Percentiles rank a stretch among this genome's conserved stretches.
These are phyloP conservation scores for Microplitis demolitor DNA, from an alignment of 1,140 invertebrate genomes.

Conservation along the genomic window DNA sequence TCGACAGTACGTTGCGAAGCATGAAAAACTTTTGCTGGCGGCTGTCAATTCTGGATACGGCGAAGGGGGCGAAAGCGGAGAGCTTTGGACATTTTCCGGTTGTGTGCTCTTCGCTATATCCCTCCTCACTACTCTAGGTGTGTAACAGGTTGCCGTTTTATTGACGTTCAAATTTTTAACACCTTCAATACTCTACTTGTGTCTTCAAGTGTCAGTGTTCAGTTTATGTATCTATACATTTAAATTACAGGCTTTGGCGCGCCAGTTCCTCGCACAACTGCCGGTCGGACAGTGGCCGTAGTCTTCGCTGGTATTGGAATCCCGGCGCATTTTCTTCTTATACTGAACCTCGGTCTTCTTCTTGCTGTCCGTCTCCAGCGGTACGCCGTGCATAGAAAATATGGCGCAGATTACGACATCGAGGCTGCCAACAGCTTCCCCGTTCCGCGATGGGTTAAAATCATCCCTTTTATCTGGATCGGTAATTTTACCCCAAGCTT, in stretches of 20 bases:
- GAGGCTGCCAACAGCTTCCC: constrained; percentile 37
- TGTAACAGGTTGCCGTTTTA: constrained; percentile 16
- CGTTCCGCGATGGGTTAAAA: constrained; percentile 51
- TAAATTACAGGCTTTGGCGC: constrained; percentile 64
- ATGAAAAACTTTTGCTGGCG: constrained; percentile 62
- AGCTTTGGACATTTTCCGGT: constrained; percentile 68
- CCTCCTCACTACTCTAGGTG: constrained; percentile 67
- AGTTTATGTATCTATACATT: background rate
- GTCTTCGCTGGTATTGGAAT: constrained; percentile 67
- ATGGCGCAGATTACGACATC: constrained; percentile 32
- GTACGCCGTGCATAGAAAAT: constrained; percentile 46
- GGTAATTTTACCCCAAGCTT: constrained; percentile 34
- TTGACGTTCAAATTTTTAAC: background rate
- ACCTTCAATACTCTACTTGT: background rate
- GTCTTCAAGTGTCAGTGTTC: background rate
- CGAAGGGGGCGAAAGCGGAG: constrained; percentile 59
- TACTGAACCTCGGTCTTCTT: constrained; percentile 67
- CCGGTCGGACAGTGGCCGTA: constrained; percentile 65
- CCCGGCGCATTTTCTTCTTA: constrained; percentile 67
- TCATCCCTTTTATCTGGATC: constrained; percentile 45
- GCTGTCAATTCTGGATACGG: constrained; percentile 65
- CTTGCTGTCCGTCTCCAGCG: constrained; percentile 62
- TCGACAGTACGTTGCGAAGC: constrained; percentile 60
- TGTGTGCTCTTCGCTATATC: constrained; percentile 67
- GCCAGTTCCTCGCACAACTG: constrained; percentile 65